phyloP scores from a whole-genome alignment of 2,797 vertebrate genomes.

The Melanotaenia boesemani region DNA sequence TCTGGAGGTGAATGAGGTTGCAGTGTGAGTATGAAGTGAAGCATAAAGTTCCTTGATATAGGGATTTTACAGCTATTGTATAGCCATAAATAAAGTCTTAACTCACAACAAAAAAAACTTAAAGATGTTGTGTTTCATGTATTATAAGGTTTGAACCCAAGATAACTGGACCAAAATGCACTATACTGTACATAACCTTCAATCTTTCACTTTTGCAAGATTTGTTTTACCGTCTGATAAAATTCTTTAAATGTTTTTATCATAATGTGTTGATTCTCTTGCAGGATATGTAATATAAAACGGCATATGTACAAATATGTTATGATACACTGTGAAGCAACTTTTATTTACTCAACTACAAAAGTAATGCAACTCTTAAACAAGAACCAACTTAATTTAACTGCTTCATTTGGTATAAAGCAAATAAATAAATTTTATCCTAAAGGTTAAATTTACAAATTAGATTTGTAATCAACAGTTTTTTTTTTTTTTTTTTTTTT shows the following conservation, averaged over 20 bases:
- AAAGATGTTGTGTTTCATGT: constrained; percentile 48
- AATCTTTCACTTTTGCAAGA: not conserved
- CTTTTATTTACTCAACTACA: no score
- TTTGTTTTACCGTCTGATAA: not conserved
- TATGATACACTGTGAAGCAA: not conserved
- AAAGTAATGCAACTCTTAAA: no score
- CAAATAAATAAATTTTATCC: no score
- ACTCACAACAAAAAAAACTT: constrained; percentile 30
- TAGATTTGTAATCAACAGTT: no score
- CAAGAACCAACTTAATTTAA: no score
- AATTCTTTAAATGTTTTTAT: not conserved
- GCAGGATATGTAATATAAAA: not conserved
- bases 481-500: no score
- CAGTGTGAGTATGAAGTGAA: constrained; percentile 62
- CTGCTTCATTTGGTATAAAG: no score
- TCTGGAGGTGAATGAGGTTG: constrained; percentile 73
- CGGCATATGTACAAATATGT: not conserved
- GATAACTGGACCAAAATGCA: not conserved
- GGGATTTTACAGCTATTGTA: constrained; percentile 56
- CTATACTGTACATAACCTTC: not conserved
- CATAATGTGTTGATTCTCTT: no score
- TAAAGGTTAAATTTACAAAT: no score
- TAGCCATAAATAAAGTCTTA: constrained; percentile 39
- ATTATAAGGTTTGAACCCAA: constrained; percentile 4
- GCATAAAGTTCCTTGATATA: constrained; percentile 47